A percentile compares a stretch with the other conserved stretches of the same genome.
These are phyloP conservation scores for Drosophila azteca DNA, from an alignment of 1,140 invertebrate genomes.

Conservation along the genomic window DNA sequence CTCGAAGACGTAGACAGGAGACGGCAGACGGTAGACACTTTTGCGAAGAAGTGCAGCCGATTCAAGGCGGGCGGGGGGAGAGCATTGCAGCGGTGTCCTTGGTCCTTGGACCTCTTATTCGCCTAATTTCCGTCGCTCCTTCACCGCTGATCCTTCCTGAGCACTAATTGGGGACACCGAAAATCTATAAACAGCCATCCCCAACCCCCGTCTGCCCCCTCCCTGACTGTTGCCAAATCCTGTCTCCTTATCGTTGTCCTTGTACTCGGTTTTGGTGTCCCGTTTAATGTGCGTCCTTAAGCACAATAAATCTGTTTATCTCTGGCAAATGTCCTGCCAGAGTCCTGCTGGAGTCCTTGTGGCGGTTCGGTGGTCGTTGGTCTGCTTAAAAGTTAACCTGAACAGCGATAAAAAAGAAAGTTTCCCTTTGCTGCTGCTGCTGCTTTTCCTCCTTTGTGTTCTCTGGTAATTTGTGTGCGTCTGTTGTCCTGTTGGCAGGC, in stretches of 20 bases:
- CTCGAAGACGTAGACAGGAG: conserved; percentile 14
- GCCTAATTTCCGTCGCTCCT: conserved; percentile 61
- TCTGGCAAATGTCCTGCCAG: conserved; percentile 58
- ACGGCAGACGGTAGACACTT: not conserved
- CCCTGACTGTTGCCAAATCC: conserved; percentile 4
- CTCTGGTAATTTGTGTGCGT: too few species aligned
- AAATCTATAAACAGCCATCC: conserved; percentile 70
- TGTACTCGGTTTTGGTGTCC: conserved; percentile 28
- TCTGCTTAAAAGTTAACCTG: conserved; percentile 60
- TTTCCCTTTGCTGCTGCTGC: conserved; percentile 11
- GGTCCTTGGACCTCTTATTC: conserved; percentile 46
- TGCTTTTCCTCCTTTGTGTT: conserved; percentile 11
- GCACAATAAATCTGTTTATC: conserved; percentile 80
- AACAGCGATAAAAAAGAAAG: conserved; percentile 29
- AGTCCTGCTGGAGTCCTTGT: conserved; percentile 32
- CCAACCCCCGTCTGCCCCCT: not conserved
- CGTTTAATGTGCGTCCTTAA: conserved; percentile 60
- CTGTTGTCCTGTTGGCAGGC: conserved; percentile 21
- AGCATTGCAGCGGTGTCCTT: conserved; percentile 23
- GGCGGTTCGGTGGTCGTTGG: conserved; percentile 9
- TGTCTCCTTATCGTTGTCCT: conserved; percentile 24
- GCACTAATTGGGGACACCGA: conserved; percentile 66
- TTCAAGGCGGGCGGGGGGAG: conserved; percentile 30
- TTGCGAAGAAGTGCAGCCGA: conserved; percentile 45
- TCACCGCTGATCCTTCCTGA: conserved; percentile 9